phyloP scores from a whole-genome alignment of 1,140 invertebrate genomes.

The Maniola jurtina region DNA sequence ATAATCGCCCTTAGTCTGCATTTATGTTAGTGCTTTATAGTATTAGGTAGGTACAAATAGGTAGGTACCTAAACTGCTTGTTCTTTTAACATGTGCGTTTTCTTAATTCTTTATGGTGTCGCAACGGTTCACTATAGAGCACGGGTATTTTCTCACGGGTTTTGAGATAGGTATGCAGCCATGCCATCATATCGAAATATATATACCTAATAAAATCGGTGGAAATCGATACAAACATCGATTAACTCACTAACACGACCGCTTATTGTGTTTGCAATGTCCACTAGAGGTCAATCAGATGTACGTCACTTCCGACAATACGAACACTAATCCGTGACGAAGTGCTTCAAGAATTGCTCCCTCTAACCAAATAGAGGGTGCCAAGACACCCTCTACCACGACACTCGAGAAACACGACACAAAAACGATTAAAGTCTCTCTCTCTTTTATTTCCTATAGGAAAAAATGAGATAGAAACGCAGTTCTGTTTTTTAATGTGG shows the following conservation, averaged over 20 bases:
- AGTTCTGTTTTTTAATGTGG: neutral
- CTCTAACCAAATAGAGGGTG: slow-evolving; percentile 45
- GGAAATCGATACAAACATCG: slow-evolving; percentile 8
- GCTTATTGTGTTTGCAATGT: slow-evolving; percentile 39
- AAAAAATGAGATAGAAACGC: neutral
- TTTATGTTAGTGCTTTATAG: no score
- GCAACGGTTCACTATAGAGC: no score
- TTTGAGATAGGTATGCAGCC: no score
- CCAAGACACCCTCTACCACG: slow-evolving; percentile 29
- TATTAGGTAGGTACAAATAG: no score
- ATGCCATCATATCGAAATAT: neutral
- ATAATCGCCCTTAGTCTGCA: no score
- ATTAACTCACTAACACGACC: slow-evolving; percentile 22
- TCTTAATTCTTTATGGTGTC: no score
- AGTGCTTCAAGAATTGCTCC: slow-evolving; percentile 41
- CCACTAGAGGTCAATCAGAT: slow-evolving; percentile 42
- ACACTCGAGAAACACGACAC: neutral
- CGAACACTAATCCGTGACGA: slow-evolving; percentile 48
- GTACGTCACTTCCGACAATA: slow-evolving; percentile 39
- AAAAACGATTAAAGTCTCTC: slow-evolving; percentile 9
- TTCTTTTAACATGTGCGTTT: no score
- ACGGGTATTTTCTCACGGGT: no score
- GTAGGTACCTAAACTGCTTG: no score
- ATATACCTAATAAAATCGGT: neutral
- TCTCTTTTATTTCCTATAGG: slow-evolving; percentile 12